Evolutionary conservation across 2,888 invertebrate genomes (phyloP), one percentile per base, ranked within the genome.

Genomic region (Andrena hattorfiana): DNA sequence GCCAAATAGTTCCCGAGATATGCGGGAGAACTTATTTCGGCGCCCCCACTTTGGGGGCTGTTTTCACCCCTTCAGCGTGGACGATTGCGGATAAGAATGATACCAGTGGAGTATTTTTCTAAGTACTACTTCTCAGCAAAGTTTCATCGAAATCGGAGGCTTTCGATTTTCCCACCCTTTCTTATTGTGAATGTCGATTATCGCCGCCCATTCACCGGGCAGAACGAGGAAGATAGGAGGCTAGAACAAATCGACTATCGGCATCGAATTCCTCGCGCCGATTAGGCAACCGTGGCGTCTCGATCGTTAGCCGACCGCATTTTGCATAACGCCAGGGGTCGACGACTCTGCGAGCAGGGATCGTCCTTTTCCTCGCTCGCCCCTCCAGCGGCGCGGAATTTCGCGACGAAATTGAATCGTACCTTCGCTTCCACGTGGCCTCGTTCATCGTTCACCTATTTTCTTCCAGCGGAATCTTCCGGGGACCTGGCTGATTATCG

Each of bases 321-420:
- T 90, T 90, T 90, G 85, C 90, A 89, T 87, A 90, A 90, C 78
- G 66, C 84, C 68, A 63, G 72, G 69, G 85, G 84, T 87, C 81
- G 77, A 77, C 72, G 85, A 83, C 83, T 62, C 56, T 23, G 8
- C 69, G 42, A 56, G 56, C 23, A 56, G 10, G 56, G 23, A 56
- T 56, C 20, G n/a, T 35, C 49, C 20, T 63, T 32, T 35, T 20
- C 32, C 30, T 26, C 28, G 20, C 35, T 8, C 13, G 3, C 63
- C 35, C 56, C 35, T 62, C 60, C n/a, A 8, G n/a, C 2, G 7
- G 16, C 60, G 60, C 28, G 60, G 60, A 32, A 32, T 62, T 62
- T 62, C 20, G 60, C n/a, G 30, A 32, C 30, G 30, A 20, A 32
- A 42, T 42, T 62, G 32, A 62, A 30, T 62, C 32, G 60, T 13